Evolutionary conservation across 2,797 vertebrate genomes (phyloP).

Genomic region (Sebastes nivosus): DNA sequence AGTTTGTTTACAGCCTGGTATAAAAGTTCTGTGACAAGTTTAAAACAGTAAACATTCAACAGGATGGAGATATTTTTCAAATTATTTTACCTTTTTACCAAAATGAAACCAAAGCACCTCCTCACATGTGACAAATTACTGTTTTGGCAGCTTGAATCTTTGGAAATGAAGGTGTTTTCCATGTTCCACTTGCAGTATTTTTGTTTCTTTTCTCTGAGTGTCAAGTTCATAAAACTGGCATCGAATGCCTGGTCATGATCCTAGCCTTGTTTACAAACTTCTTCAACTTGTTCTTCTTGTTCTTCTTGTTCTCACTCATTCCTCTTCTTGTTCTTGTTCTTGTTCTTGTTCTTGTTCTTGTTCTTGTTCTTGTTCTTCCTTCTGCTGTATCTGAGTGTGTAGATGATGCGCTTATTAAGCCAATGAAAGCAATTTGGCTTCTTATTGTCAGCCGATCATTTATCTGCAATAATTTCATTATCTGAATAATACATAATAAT

Average conservation of each 20-base stretch:
- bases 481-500: no score
- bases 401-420: no score
- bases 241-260: not conserved
- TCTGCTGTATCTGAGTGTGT: rapidly evolving
- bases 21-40: not conserved
- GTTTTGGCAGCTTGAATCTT: not conserved
- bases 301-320: no score
- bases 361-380: no score
- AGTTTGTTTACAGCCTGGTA: not conserved
- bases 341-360: no score
- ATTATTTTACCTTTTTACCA: not conserved
- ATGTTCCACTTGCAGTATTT: not conserved
- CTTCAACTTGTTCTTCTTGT: no score
- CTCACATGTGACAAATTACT: not conserved
- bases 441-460: no score
- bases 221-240: not conserved
- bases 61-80: not conserved
- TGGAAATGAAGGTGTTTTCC: not conserved
- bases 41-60: not conserved
- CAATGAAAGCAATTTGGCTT: no score
- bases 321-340: no score
- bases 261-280: not conserved
- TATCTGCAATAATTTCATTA: no score
- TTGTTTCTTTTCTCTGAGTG: not conserved
- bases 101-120: not conserved